Conservation (phyloP, 2,113 vertebrate genomes). For the Dolichotis patagonum region DNA sequence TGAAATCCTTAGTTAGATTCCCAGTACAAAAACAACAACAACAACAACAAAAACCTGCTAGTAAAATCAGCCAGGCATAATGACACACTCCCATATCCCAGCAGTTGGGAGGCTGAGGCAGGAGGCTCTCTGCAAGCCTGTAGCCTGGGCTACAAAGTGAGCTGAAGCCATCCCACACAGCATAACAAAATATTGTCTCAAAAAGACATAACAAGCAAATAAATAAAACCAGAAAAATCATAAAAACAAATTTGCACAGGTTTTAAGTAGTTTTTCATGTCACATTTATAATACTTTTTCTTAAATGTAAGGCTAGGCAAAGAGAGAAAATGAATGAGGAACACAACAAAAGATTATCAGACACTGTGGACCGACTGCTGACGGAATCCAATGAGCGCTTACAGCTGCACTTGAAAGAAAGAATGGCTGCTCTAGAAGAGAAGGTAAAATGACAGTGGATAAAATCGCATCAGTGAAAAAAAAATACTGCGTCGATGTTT, state of each 20-base stretch:
- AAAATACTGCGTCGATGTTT: fast-evolving
- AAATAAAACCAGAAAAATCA: neutral
- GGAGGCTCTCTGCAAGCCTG: neutral
- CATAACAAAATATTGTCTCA: neutral
- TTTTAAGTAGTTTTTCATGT: neutral
- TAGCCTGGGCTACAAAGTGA: neutral
- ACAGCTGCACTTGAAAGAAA: constrained; percentile 97
- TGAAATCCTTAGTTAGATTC: too few relatives aligned
- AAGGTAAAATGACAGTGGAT: constrained; percentile 89
- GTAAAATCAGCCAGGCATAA: neutral
- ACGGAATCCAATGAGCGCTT: constrained; percentile 98
- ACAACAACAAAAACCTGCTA: neutral
- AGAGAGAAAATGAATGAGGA: constrained; percentile 99
- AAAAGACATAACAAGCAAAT: neutral
- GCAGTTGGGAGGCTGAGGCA: neutral
- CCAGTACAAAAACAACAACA: neutral
- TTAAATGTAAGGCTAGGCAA: constrained; percentile 93
- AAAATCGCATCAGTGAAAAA: fast-evolving
- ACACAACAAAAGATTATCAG: constrained; percentile 98
- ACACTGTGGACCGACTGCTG: constrained; percentile 97
- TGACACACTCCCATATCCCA: neutral
- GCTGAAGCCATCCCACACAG: neutral
- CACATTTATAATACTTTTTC: constrained; percentile 33
- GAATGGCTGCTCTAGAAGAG: constrained; percentile 98
- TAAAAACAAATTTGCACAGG: neutral